Base-by-base conservation (phyloP, 2,797 vertebrate genomes). In the Cirrhinus mrigala region DNA sequence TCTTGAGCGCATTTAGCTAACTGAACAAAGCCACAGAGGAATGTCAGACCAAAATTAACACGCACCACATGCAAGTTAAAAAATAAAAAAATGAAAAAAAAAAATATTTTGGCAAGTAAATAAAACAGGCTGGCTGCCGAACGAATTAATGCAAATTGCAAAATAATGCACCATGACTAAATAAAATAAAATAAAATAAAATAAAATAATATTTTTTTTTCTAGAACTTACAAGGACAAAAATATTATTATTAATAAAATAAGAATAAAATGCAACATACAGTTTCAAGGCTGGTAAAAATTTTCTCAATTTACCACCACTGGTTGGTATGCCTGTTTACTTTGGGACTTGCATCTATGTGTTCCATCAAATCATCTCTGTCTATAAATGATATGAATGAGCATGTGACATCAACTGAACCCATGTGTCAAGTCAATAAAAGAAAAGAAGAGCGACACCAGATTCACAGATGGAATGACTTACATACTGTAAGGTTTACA, bases 341-440 rank as follows among this genome's bases (percentile, higher is more conserved):
- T 75, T 54, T 56, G 10, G 18, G 22, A 10, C 6, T 20, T 58
- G 37, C 8, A 62, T 60, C 22, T 44, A 15, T 78, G 14, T 11
- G 22, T 79, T 79, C 9, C 24, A 46, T 44, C 33, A 24, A 60
- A 24, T n/a, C 14, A 60, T 78, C 33, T 44, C 52, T 6, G 75
- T 44, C 54, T 7, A 62, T 58, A 78, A 78, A 62, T 79, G 1
- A 46, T 12, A 62, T 62, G 46, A 74, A 74, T 74, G 24, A 50
- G 3, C 16, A 52, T 58, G 52, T 56, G 62, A 68, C 46, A 80
- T 80, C 46, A 80, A 80, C 46, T 52, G 27, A 52, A 33, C 46
- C 60, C 27, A 80, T 15, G 20, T 24, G 20, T 33, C 60, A 50
- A 79, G 11, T 33, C 78, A 68, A 80, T 3, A 50, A 22, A 79